Evolutionary conservation across 1,140 invertebrate genomes (phyloP), one percentile per base, ranked within the genome.

Genomic region (Lordiphosa mommai): DNA sequence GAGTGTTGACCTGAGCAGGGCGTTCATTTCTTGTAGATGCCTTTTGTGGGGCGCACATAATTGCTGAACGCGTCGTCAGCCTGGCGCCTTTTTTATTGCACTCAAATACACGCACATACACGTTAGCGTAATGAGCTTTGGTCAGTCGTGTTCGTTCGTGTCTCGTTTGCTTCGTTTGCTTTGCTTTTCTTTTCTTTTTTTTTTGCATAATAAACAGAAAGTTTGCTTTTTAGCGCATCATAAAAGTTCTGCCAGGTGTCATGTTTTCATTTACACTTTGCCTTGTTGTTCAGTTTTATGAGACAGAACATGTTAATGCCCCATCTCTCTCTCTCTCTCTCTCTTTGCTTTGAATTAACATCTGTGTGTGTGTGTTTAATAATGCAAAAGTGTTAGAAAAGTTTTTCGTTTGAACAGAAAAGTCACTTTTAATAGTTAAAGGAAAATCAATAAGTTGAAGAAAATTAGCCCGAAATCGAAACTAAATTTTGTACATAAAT

Each of bases 191-290:
- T 43, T 58, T 30, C 37, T 10, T 63, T 30, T 29, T 13, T 9
- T 16, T 61, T 61, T 77, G 61, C 68, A 72, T 63, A 68, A 71
- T 76, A 68, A 72, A 72, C 57, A 60, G 29, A 70, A 79, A 82
- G 57, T 80, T 80, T 70, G 36, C 59, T 59, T 65, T 82, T 74
- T 70, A 82, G 65, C 66, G 52, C 61, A 76, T 76, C 58, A 59
- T 61, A 84, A 80, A 80, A 80, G 71, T 80, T 80, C 33, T 52
- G 58, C 53, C 72, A 82, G 76, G 76, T 82, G 76, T 84, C 77
- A 82, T 82, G 77, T 84, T 84, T 82, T 82, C 77, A 82, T 82
- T 82, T 84, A 82, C 77, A 82, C 72, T 76, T 67, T 70, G 50
- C 68, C 50, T 51, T 38, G 44, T 37, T 65, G n/a, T 23, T 61